Conservation (phyloP, 2,888 invertebrate species). For the Tribolium freemani region DNA sequence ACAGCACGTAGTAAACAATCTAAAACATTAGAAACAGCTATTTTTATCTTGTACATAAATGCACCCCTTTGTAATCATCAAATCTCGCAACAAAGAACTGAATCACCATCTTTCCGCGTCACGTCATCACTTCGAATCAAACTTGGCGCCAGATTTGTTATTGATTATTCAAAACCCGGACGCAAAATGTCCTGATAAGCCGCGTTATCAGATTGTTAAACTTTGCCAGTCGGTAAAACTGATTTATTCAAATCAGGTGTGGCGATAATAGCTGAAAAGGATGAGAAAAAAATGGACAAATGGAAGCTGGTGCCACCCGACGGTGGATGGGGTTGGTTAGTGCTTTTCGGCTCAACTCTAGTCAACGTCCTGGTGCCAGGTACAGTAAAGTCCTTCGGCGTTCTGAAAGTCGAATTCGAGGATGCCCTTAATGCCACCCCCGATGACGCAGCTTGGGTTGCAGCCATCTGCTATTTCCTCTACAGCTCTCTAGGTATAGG, state of each 20-base stretch:
- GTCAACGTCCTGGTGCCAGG: slow-evolving; percentile 90
- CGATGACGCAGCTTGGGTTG: slow-evolving; percentile 84
- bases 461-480: slow-evolving; percentile 89
- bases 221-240: neutral
- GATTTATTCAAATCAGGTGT: slow-evolving; percentile 53
- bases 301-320: slow-evolving; percentile 86
- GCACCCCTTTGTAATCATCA: slow-evolving; percentile 3
- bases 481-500: slow-evolving; percentile 86
- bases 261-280: slow-evolving; percentile 59
- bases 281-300: slow-evolving; percentile 67
- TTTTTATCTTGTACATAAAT: slow-evolving; percentile 1
- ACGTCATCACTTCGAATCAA: slow-evolving; percentile 34
- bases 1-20: slow-evolving; percentile 5
- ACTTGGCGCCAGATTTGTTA: slow-evolving; percentile 40
- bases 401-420: slow-evolving; percentile 85
- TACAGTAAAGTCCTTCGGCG: slow-evolving; percentile 90
- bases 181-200: slow-evolving; percentile 4
- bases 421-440: slow-evolving; percentile 83
- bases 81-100: slow-evolving; percentile 21
- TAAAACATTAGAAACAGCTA: slow-evolving; percentile 1
- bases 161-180: slow-evolving; percentile 28
- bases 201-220: neutral
- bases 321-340: slow-evolving; percentile 89
- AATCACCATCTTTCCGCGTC: slow-evolving; percentile 9
- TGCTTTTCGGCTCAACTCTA: slow-evolving; percentile 80